Evolutionary conservation across 1,140 invertebrate genomes (phyloP).

Genomic region (Diabrotica virgifera): DNA sequence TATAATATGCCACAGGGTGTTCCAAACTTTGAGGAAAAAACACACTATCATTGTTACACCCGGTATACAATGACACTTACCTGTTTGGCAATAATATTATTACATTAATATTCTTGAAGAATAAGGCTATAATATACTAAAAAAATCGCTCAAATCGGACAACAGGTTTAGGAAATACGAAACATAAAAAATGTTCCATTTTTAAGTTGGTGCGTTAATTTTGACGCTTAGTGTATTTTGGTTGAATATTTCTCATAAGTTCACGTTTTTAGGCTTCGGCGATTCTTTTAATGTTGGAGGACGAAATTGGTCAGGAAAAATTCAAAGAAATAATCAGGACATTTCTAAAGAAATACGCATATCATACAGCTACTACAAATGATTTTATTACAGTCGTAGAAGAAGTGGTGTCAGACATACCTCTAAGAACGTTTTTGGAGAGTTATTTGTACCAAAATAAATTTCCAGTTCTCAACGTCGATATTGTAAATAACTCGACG

Average conservation of each 20-base stretch:
- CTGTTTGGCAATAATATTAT: too few species aligned
- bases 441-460: conserved; percentile 25
- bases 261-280: conserved; percentile 19
- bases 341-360: conserved; percentile 19
- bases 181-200: too few species aligned
- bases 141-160: too few species aligned
- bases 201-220: too few species aligned
- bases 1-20: too few species aligned
- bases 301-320: conserved; percentile 17
- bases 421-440: conserved; percentile 21
- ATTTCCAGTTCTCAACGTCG: conserved; percentile 22
- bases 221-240: too few species aligned
- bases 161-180: too few species aligned
- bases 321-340: conserved; percentile 12
- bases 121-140: too few species aligned
- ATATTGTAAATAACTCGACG: conserved; percentile 5
- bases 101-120: too few species aligned
- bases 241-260: background rate
- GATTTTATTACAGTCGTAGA: conserved; percentile 22
- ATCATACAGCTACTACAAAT: conserved; percentile 21
- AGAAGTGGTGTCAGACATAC: conserved; percentile 6
- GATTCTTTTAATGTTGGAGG: conserved; percentile 22
- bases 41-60: too few species aligned
- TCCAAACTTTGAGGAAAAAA: too few species aligned
- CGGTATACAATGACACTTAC: too few species aligned